Evolutionary conservation across 2,113 vertebrate species (phyloP).

Genomic region (Plectropomus leopardus): DNA sequence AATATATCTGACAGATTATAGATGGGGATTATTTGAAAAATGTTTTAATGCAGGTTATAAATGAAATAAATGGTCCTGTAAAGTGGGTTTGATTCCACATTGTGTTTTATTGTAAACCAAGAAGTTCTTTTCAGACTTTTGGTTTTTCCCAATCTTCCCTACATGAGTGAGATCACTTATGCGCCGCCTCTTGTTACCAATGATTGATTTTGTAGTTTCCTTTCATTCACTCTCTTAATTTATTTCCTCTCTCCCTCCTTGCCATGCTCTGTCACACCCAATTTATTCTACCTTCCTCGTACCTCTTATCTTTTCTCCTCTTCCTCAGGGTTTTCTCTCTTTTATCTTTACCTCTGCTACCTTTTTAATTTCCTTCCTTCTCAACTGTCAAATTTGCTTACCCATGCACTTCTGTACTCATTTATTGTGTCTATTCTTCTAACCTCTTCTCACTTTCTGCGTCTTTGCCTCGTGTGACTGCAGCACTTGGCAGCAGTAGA

Average conservation of each 20-base stretch:
- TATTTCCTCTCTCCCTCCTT: slow-evolving; percentile 1
- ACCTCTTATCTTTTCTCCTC: neutral
- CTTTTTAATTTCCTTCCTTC: neutral
- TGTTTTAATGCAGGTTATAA: neutral
- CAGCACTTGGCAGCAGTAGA: slow-evolving; percentile 97
- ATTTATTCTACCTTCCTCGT: slow-evolving; percentile 16
- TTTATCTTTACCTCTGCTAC: neutral
- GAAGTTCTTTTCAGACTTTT: neutral
- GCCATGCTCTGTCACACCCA: slow-evolving; percentile 12
- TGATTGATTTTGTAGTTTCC: slow-evolving; percentile 21
- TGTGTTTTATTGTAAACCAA: neutral
- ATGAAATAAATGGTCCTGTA: neutral
- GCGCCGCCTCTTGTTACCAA: neutral
- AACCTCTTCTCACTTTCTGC: neutral
- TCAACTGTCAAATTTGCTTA: neutral
- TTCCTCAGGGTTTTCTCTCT: neutral
- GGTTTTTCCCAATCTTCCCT: neutral
- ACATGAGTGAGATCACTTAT: neutral
- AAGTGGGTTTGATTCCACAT: neutral
- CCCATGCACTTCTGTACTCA: neutral
- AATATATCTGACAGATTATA: neutral
- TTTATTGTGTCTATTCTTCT: neutral
- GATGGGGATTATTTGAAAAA: neutral
- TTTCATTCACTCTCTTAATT: slow-evolving; percentile 4
- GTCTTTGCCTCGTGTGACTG: neutral